These are phyloP conservation scores for Synanceia verrucosa DNA, from an alignment of 2,797 vertebrate species.

Conservation along the genomic window DNA sequence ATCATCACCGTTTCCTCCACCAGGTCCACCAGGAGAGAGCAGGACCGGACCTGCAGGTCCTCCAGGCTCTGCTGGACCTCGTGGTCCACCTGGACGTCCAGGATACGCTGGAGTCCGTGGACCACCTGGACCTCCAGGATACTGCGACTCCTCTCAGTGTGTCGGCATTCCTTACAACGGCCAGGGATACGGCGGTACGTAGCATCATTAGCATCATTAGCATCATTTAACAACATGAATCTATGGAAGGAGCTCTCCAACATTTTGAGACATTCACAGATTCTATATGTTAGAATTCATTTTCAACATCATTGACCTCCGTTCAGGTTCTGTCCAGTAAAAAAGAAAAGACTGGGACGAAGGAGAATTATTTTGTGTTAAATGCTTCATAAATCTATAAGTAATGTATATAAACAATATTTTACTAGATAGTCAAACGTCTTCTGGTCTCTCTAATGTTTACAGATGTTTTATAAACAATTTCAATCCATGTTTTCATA, in stretches of 20 bases:
- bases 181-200: constrained; percentile 94
- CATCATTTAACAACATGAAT: background rate
- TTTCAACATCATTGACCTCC: too few species aligned
- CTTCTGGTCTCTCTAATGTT: too few species aligned
- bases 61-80: constrained; percentile 87
- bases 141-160: constrained; percentile 97
- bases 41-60: constrained; percentile 90
- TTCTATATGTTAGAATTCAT: too few species aligned
- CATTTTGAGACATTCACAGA: background rate
- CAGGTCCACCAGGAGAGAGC: constrained; percentile 93
- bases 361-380: too few species aligned
- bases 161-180: constrained; percentile 97
- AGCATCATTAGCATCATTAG: background rate
- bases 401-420: too few species aligned
- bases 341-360: too few species aligned
- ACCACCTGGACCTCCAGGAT: constrained; percentile 90
- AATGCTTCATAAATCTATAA: too few species aligned
- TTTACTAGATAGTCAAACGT: too few species aligned
- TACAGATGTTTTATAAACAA: too few species aligned
- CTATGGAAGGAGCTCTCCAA: background rate
- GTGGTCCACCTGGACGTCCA: constrained; percentile 91
- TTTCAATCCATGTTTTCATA: too few species aligned
- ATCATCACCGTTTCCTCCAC: background rate
- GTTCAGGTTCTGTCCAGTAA: too few species aligned
- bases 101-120: constrained; percentile 91